phyloP scores from a whole-genome alignment of 2,797 vertebrate species.

The Gymnoscopelus braueri region DNA sequence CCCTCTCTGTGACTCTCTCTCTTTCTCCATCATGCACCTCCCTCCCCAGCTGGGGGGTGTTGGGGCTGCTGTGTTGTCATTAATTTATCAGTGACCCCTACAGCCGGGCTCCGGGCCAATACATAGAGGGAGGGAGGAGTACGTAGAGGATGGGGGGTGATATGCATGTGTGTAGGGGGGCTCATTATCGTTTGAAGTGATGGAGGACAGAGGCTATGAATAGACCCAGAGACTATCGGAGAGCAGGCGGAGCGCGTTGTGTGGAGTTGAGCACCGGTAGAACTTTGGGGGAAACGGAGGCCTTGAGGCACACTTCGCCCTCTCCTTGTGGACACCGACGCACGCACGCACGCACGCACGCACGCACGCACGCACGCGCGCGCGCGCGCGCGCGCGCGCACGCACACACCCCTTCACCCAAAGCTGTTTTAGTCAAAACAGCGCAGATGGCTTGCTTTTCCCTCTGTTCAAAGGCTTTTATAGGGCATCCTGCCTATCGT shows the following conservation, averaged over 20 bases:
- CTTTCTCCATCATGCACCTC: constrained; percentile 18
- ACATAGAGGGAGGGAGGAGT: constrained; percentile 5
- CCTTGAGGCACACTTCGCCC: constrained; percentile 14
- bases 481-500: constrained; percentile 25
- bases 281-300: neutral
- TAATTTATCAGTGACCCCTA: constrained; percentile 49
- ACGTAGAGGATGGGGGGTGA: neutral
- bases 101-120: constrained; percentile 32
- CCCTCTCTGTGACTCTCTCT: constrained; percentile 8
- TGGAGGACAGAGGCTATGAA: constrained; percentile 61
- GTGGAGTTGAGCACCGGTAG: constrained; percentile 39
- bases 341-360: no score
- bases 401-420: neutral
- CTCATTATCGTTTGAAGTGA: constrained; percentile 67
- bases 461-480: constrained; percentile 27
- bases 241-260: constrained; percentile 40
- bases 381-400: no score
- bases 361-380: no score
- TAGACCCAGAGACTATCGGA: constrained; percentile 49
- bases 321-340: constrained; percentile 2
- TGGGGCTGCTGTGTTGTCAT: constrained; percentile 46
- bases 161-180: constrained; percentile 22
- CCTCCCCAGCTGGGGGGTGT: constrained; percentile 32
- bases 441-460: constrained; percentile 18
- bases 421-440: neutral